Evolutionary conservation across 1,140 invertebrate species (phyloP).

Genomic region (Meloidogyne chitwoodi): DNA sequence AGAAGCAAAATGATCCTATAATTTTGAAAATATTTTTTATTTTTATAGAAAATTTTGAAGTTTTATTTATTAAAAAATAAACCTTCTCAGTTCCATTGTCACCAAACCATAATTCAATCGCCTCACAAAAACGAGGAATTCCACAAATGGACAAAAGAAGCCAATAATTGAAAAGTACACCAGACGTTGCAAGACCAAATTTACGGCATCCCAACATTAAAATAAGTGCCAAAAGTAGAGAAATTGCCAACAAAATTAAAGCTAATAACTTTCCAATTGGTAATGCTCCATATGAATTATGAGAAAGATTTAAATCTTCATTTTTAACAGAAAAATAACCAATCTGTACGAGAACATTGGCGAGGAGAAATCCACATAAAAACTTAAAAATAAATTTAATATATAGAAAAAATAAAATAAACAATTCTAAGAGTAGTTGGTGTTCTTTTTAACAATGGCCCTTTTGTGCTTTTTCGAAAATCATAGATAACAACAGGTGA

Average conservation of each 20-base stretch:
- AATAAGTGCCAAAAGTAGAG: conserved; percentile 40
- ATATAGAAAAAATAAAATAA: background rate
- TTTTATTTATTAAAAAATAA: background rate
- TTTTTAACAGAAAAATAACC: conserved; percentile 41
- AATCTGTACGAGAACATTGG: conserved; percentile 47
- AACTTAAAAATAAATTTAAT: conserved; percentile 27
- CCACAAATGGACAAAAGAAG: conserved; percentile 49
- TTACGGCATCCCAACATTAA: conserved; percentile 40
- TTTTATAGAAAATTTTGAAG: background rate
- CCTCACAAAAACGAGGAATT: conserved; percentile 48
- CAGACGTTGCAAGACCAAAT: conserved; percentile 48
- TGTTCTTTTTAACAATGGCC: conserved; percentile 42
- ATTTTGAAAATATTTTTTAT: too few relatives aligned
- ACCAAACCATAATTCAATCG: conserved; percentile 26
- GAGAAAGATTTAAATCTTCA: background rate
- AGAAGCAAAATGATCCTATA: background rate
- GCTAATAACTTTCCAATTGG: background rate
- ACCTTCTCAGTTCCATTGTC: background rate
- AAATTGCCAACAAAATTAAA: background rate
- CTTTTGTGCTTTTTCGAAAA: conserved; percentile 29
- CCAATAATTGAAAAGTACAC: conserved; percentile 51
- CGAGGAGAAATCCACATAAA: conserved; percentile 30
- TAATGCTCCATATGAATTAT: background rate
- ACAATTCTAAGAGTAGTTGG: conserved; percentile 34
- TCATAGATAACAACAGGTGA: conserved; percentile 52